These are phyloP conservation scores for Zootoca vivipara DNA, from an alignment of 2,113 vertebrate genomes.

Conservation along the genomic window DNA sequence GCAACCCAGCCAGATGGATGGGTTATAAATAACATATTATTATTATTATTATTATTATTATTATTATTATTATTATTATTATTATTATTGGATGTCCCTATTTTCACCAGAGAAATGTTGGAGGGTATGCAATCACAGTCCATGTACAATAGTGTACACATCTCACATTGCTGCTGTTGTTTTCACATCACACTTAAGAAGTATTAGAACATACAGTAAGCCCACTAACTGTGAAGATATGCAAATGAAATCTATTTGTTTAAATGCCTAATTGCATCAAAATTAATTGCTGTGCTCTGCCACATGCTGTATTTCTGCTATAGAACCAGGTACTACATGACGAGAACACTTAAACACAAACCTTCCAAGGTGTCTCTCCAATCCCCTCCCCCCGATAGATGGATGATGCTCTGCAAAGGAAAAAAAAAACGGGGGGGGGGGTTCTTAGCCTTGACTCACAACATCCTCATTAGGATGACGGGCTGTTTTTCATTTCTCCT, in stretches of 20 bases:
- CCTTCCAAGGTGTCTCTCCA: background rate
- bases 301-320: background rate
- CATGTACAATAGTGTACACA: background rate
- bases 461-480: background rate
- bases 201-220: background rate
- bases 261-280: background rate
- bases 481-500: slow-evolving; percentile 5
- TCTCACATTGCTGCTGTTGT: too few species aligned
- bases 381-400: background rate
- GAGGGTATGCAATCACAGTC: background rate
- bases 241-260: background rate
- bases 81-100: too few species aligned
- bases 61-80: too few species aligned
- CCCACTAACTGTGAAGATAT: background rate
- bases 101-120: too few species aligned
- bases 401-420: background rate
- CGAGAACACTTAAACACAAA: slow-evolving; percentile 4
- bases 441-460: background rate
- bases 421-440: background rate
- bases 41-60: too few species aligned
- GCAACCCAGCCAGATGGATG: too few species aligned
- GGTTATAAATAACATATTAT: too few species aligned
- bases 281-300: background rate
- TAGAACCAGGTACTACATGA: background rate
- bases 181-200: background rate